Percentiles rank a stretch among this genome's conserved stretches.
These are phyloP conservation scores for Rhamphomyia laevipes DNA, from an alignment of 2,888 invertebrate genomes.

Conservation along the genomic window DNA sequence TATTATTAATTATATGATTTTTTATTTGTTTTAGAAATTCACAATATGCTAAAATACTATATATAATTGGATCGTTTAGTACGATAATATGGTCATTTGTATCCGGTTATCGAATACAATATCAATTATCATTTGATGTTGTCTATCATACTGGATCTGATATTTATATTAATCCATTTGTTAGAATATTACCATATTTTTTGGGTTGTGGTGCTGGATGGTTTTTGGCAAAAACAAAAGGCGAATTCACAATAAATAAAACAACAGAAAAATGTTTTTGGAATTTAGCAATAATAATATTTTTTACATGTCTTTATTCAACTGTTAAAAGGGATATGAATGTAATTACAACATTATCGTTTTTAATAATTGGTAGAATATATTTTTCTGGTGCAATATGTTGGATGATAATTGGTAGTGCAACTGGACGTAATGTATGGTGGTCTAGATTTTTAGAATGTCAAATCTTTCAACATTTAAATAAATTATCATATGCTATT, in stretches of 20 bases:
- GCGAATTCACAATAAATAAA: conserved; percentile 21
- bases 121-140: conserved; percentile 33
- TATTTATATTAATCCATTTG: conserved; percentile 42
- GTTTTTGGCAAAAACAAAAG: conserved; percentile 28
- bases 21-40: conserved; percentile 23
- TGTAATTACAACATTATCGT: conserved; percentile 37
- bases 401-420: conserved; percentile 46
- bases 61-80: conserved; percentile 17
- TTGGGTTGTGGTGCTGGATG: conserved; percentile 41
- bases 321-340: conserved; percentile 37
- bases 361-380: conserved; percentile 41
- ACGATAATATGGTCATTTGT: conserved; percentile 28
- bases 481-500: conserved; percentile 45
- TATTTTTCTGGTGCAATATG: conserved; percentile 43
- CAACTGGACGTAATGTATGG: conserved; percentile 40
- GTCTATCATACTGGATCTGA: conserved; percentile 33
- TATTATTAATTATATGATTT: background rate
- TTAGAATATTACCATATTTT: conserved; percentile 41
- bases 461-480: conserved; percentile 37
- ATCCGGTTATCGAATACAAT: conserved; percentile 26
- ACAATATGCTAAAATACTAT: conserved; percentile 20
- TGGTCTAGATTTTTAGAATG: conserved; percentile 35
- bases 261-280: conserved; percentile 26
- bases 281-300: conserved; percentile 29
- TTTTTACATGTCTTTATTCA: conserved; percentile 32